Evolutionary conservation across 2,113 vertebrate genomes (phyloP).

Genomic region (Anser cygnoides): DNA sequence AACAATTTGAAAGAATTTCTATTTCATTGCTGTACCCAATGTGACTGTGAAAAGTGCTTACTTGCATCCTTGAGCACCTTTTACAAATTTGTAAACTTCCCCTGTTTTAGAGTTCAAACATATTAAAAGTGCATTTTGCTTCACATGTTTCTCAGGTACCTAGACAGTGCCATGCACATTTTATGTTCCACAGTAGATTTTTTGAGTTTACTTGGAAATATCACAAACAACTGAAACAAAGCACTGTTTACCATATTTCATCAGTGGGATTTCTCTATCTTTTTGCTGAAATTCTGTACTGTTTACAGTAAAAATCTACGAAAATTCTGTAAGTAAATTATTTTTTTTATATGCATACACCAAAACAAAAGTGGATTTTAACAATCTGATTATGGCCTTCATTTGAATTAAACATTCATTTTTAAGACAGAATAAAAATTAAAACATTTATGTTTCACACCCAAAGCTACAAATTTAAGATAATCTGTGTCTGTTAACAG

Average conservation of each 20-base stretch:
- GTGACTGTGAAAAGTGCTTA: background rate
- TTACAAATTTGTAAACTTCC: background rate
- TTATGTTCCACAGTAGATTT: background rate
- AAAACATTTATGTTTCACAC: background rate
- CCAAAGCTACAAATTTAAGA: background rate
- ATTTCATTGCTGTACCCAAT: background rate
- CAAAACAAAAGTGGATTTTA: background rate
- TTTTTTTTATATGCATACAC: background rate
- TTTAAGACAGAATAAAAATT: background rate
- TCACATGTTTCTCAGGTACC: background rate
- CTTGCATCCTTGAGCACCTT: background rate
- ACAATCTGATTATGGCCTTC: background rate
- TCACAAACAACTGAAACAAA: background rate
- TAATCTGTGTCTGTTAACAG: background rate
- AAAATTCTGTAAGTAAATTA: background rate
- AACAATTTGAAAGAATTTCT: background rate
- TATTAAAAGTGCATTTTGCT: background rate
- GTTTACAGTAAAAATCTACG: background rate
- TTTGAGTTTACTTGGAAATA: conserved; percentile 11
- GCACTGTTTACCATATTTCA: background rate
- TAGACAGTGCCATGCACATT: background rate
- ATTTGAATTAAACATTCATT: background rate
- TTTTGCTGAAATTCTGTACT: background rate
- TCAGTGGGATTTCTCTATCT: background rate
- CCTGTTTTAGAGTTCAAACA: background rate